phyloP scores from a whole-genome alignment of 2,113 vertebrate species.

The Colius striatus region DNA sequence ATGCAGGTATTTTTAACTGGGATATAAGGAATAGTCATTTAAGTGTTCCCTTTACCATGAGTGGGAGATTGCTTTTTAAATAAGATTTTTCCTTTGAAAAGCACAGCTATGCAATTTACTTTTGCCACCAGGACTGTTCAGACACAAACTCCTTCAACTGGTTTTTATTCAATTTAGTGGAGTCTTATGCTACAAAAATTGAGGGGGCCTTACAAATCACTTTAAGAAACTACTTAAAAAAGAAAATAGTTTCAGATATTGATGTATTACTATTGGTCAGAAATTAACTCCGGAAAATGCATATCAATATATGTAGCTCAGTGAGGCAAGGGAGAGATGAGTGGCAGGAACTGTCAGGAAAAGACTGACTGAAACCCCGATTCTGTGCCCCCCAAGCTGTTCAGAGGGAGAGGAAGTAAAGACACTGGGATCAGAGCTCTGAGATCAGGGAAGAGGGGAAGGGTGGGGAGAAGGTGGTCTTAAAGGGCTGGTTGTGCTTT shows the following conservation, averaged over 20 bases:
- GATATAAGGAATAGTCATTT: background rate
- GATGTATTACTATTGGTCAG: background rate
- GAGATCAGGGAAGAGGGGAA: too few relatives aligned
- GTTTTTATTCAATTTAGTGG: background rate
- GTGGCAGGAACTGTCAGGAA: too few relatives aligned
- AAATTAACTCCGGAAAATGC: constrained; percentile 2
- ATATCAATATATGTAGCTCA: background rate
- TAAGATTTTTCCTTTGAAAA: background rate
- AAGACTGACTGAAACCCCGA: too few relatives aligned
- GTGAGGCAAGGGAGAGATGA: too few relatives aligned
- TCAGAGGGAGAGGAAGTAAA: too few relatives aligned
- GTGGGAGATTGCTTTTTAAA: background rate
- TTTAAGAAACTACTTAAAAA: background rate
- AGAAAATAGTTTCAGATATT: background rate
- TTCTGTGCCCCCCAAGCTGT: too few relatives aligned
- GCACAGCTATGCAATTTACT: background rate
- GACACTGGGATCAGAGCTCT: too few relatives aligned
- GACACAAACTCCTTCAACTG: background rate
- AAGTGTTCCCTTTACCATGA: background rate
- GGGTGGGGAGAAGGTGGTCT: too few relatives aligned
- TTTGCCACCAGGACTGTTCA: background rate
- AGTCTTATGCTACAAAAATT: background rate
- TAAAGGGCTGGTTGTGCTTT: too few relatives aligned
- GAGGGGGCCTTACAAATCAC: background rate
- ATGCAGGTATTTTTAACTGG: background rate